Evolutionary conservation across 2,888 invertebrate species (phyloP), one percentile per base, ranked within the genome.

Genomic region (Tipula unca): DNA sequence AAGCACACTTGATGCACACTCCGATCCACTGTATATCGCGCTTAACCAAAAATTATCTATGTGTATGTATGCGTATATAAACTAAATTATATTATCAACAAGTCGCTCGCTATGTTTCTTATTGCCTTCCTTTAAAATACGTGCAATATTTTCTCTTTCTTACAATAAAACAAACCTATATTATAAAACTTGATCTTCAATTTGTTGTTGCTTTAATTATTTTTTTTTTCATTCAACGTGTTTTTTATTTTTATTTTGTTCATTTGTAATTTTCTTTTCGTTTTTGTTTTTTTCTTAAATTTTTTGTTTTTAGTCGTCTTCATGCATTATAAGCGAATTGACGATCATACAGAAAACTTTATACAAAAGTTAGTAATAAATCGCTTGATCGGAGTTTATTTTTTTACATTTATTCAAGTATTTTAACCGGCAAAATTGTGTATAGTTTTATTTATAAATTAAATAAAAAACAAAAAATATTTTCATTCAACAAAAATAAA

Each of bases 1-100:
- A 25, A 69, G 69, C 69, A 69, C 69, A 69, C 69, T 69, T 69
- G 69, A 69, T 69, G 69, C 69, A 69, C 69, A 69, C 69, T 69
- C 25, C 69, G 25, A 25, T 3, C 13, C 69, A 69, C 10, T 69
- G 48, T 48, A 25, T 69, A 69, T 69, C 69, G 25, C 20, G 69
- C 25, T 69, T 69, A 69, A 69, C 69, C 48, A 17, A 39, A n/a
- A n/a, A n/a, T n/a, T 48, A 48, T 48, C 5, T 48, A 48, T 48
- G n/a, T 17, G 4, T 48, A 17, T 48, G 17, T 25, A 25, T 13
- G 25, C 10, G 69, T 69, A 25, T 69, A 25, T 25, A 25, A 69
- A 13, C 25, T 69, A 25, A 69, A 69, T 69, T 69, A 69, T 8
- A 69, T 69, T 69, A 69, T 69, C 69, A 69, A 69, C 69, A 69